Conservation (phyloP, 2,888 invertebrate species). For the Theodoxus fluviatilis region DNA sequence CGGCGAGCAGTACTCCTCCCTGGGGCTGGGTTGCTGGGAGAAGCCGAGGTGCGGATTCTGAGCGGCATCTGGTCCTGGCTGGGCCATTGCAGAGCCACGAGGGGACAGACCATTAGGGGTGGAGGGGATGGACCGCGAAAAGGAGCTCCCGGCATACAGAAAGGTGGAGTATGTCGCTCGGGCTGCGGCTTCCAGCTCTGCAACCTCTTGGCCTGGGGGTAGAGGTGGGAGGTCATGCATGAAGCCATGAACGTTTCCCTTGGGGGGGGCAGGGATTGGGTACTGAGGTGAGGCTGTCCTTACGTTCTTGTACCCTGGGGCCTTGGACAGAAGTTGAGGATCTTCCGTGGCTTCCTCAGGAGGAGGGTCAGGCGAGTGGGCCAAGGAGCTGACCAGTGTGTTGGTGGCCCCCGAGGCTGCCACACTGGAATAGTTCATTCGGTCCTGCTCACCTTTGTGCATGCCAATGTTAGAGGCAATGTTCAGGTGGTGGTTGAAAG, state of each 20-base stretch:
- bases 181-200: slow-evolving; percentile 69
- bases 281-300: slow-evolving; percentile 37
- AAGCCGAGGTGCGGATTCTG: slow-evolving; percentile 36
- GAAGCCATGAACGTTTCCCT: not conserved
- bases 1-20: slow-evolving; percentile 61
- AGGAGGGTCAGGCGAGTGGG: slow-evolving; percentile 25
- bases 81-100: slow-evolving; percentile 35
- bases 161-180: slow-evolving; percentile 82
- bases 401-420: slow-evolving; percentile 71
- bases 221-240: slow-evolving; percentile 11
- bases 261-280: not conserved
- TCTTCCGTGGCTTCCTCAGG: no score
- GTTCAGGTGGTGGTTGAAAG: slow-evolving; percentile 76
- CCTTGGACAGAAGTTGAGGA: slow-evolving; percentile 63
- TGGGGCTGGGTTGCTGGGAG: slow-evolving; percentile 37
- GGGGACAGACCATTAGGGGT: slow-evolving; percentile 26
- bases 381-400: slow-evolving; percentile 38
- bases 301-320: slow-evolving; percentile 64
- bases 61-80: no score
- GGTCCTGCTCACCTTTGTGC: slow-evolving; percentile 63
- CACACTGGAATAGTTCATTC: slow-evolving; percentile 77
- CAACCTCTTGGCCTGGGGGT: slow-evolving; percentile 46
- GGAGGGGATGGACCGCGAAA: slow-evolving; percentile 17
- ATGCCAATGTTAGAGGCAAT: slow-evolving; percentile 73
- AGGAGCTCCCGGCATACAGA: slow-evolving; percentile 35